Percentiles rank a stretch among this genome's conserved stretches.
Evolutionary conservation across 2,888 invertebrate genomes (phyloP).

Genomic region (Cosmia trapezina): DNA sequence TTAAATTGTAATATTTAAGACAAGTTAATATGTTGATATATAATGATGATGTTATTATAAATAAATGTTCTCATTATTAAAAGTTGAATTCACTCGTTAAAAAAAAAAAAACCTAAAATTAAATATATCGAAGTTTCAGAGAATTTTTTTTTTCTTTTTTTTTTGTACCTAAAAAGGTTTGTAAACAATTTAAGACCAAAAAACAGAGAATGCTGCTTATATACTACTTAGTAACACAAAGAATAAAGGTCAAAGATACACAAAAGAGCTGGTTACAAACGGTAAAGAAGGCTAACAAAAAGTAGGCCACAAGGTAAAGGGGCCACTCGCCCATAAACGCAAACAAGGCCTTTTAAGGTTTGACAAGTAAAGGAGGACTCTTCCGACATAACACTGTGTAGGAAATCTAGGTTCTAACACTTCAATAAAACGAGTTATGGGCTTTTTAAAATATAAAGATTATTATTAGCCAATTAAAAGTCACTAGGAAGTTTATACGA

Average conservation of each 20-base stretch:
- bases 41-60: too few species aligned
- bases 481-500: too few species aligned
- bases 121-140: background rate
- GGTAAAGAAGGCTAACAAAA: conserved; percentile 20
- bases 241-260: conserved; percentile 37
- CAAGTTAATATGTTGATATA: too few species aligned
- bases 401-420: too few species aligned
- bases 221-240: conserved; percentile 22
- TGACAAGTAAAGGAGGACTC: conserved; percentile 1
- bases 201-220: conserved; percentile 5
- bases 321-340: conserved; percentile 33
- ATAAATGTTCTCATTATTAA: too few species aligned
- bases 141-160: background rate
- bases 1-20: too few species aligned
- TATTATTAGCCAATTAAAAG: too few species aligned
- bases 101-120: too few species aligned
- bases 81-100: too few species aligned
- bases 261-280: conserved; percentile 40
- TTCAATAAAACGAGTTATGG: too few species aligned
- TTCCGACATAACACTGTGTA: conserved; percentile 12
- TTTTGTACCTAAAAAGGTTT: background rate
- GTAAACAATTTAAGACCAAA: background rate
- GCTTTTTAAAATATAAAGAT: too few species aligned
- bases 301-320: conserved; percentile 27
- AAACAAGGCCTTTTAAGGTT: conserved; percentile 36